phyloP scores from a whole-genome alignment of 1,140 invertebrate species.

The Rhagoletis zephyria region DNA sequence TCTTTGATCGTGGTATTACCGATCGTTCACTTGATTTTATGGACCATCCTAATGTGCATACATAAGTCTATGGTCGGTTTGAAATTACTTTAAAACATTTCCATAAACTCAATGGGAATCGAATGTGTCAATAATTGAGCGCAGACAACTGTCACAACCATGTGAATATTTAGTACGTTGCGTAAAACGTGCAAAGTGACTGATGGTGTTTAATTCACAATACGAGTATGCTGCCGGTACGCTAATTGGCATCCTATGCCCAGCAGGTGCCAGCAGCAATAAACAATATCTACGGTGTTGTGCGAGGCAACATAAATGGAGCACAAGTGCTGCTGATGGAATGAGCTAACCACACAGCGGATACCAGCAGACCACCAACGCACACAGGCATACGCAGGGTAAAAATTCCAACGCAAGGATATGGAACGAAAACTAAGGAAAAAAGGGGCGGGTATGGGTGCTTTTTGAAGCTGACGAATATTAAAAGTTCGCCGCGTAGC shows the following conservation, averaged over 20 bases:
- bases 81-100: not conserved
- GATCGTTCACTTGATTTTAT: no score
- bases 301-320: not conserved
- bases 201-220: slow-evolving; percentile 12
- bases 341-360: slow-evolving; percentile 30
- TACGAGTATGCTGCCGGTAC: not conserved
- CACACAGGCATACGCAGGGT: not conserved
- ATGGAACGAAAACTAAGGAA: not conserved
- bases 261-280: slow-evolving; percentile 13
- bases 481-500: slow-evolving; percentile 50
- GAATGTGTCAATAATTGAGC: not conserved
- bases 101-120: not conserved
- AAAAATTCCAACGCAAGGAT: not conserved
- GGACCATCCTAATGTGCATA: no score
- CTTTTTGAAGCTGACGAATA: not conserved
- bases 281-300: not conserved
- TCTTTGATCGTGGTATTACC: no score
- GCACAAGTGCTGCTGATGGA: not conserved
- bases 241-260: slow-evolving; percentile 13
- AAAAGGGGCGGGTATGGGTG: not conserved
- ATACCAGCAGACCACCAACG: slow-evolving; percentile 24
- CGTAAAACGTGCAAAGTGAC: not conserved
- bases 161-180: not conserved
- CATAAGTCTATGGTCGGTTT: no score
- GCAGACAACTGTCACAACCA: slow-evolving; percentile 27